Base-by-base conservation (phyloP, 1,140 invertebrate genomes). In the Camponotus floridanus region DNA sequence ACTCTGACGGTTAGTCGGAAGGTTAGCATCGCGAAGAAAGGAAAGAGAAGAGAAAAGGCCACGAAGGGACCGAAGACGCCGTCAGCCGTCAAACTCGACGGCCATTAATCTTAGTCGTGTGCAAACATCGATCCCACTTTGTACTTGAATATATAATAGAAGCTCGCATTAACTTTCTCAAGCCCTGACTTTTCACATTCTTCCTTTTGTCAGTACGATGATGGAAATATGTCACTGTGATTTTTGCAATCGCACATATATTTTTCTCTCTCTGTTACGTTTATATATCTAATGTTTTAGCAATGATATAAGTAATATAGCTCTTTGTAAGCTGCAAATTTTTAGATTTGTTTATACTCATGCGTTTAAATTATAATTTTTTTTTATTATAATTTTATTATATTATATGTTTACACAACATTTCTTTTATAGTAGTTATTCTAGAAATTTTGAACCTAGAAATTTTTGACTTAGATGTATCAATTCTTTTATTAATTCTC, bases 121-220 rank as follows among this genome's bases (percentile, higher is more conserved):
- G 89, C 89, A 90, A 87, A 90, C 88, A 90, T 90, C 89, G 89
- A 90, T 90, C 86, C 76, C 71, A 81, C 86, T 90, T 87, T 86
- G 86, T 90, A 87, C 76, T 85, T 62, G 89, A 90, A 90, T 90
- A 87, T 76, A 84, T 90, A 90, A 90, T 87, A 87, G 65, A 62
- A 36, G 84, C 57, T 70, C 74, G 83, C 74, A 59, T 71, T 73
- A 83, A 73, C 68, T 73, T 83, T 74, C 79, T 36, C 26, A 7
- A 33, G 70, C 18, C 9, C 2, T 42, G 39, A 73, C 64, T 80
- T 80, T 18, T 26, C 64, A 33, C 55, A 36, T 83, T n/a, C 68
- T 74, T 73, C 31, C 59, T 26, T 1, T 26, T 26, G 26, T 26
- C 45, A 21, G 4, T 39, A 15, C 39, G 39, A 4, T 33, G 15